Conservation (phyloP, 35 echinoderm and acorn worm species). For the Hemicentrotus pulcherrimus region DNA sequence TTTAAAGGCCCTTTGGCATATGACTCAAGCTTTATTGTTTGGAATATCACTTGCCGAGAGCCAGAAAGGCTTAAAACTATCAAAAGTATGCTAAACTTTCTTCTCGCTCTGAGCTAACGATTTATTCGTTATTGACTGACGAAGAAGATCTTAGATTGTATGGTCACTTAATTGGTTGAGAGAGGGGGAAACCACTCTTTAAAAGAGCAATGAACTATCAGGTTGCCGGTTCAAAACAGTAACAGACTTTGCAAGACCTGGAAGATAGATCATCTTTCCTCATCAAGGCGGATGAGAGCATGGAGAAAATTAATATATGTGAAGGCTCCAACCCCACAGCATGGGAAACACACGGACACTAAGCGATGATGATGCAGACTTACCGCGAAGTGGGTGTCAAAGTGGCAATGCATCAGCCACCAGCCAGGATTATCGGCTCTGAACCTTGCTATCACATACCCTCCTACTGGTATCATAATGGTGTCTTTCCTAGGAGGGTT, state of each 20-base stretch:
- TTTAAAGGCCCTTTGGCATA: too few relatives aligned
- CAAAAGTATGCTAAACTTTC: too few relatives aligned
- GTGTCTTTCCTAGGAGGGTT: slow-evolving; percentile 79
- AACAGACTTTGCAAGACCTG: background rate
- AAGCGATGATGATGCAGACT: background rate
- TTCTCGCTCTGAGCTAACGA: too few relatives aligned
- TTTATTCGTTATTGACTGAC: too few relatives aligned
- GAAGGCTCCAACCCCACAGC: background rate
- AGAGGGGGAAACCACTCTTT: too few relatives aligned
- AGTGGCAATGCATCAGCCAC: slow-evolving; percentile 92
- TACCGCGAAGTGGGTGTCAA: slow-evolving; percentile 76
- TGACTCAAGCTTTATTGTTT: too few relatives aligned
- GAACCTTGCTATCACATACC: slow-evolving; percentile 76
- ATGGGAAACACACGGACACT: background rate
- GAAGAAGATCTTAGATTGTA: too few relatives aligned
- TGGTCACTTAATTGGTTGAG: too few relatives aligned
- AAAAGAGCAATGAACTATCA: background rate
- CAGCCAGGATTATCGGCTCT: slow-evolving; percentile 88
- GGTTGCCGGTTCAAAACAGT: background rate
- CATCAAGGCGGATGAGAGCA: background rate
- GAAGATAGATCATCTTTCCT: background rate
- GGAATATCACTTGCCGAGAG: too few relatives aligned
- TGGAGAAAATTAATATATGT: background rate
- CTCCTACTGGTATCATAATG: slow-evolving; percentile 72
- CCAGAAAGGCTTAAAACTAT: too few relatives aligned